Evolutionary conservation across 1,140 invertebrate genomes (phyloP).

Genomic region (Drosophila melanica): DNA sequence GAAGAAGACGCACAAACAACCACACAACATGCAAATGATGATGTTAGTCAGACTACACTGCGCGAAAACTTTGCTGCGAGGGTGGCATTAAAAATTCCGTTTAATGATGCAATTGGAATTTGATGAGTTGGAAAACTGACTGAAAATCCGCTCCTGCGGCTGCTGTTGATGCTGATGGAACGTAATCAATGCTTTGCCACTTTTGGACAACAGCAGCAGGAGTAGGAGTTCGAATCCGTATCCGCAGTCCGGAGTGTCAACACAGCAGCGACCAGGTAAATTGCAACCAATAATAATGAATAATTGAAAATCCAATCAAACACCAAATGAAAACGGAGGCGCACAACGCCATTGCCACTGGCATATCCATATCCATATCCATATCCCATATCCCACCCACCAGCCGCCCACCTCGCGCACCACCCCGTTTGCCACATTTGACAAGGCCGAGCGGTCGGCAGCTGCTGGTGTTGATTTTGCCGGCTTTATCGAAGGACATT

Average conservation of each 20-base stretch:
- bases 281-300: slow-evolving; percentile 84
- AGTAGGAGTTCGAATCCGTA: slow-evolving; percentile 1
- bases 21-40: slow-evolving; percentile 26
- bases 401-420: slow-evolving; percentile 6
- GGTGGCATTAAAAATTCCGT: slow-evolving; percentile 76
- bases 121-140: slow-evolving; percentile 80
- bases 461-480: slow-evolving; percentile 74
- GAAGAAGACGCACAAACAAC: neutral
- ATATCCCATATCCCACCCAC: slow-evolving; percentile 32
- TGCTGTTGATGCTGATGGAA: slow-evolving; percentile 44
- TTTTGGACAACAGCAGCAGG: slow-evolving; percentile 14
- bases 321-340: slow-evolving; percentile 82
- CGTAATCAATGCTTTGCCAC: slow-evolving; percentile 76
- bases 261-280: slow-evolving; percentile 64
- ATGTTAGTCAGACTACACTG: slow-evolving; percentile 16
- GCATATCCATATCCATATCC: slow-evolving; percentile 41
- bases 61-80: slow-evolving; percentile 9
- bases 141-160: slow-evolving; percentile 29
- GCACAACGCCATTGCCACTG: slow-evolving; percentile 23
- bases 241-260: slow-evolving; percentile 13
- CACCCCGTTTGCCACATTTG: slow-evolving; percentile 29
- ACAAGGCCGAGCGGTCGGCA: slow-evolving; percentile 44
- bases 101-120: slow-evolving; percentile 84
- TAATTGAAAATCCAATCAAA: slow-evolving; percentile 84
- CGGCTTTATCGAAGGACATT: slow-evolving; percentile 82